Base-by-base conservation (phyloP, 2,113 vertebrate species). In the Corynorhinus townsendii region DNA sequence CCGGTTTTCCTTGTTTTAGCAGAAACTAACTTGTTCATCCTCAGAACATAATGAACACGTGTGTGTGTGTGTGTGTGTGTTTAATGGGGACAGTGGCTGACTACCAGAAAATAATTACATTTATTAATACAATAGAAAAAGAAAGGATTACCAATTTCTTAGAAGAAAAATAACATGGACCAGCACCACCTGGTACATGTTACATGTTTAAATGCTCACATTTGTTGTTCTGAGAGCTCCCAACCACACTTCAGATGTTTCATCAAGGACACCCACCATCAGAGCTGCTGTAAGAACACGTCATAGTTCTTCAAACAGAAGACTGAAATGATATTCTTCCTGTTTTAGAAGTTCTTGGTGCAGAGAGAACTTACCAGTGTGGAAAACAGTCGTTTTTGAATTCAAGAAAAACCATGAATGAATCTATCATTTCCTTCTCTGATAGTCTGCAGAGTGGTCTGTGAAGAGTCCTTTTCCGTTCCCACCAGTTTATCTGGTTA, bases 91-190 rank as follows among this genome's bases (percentile, higher is more conserved):
- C 40, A 22, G 47, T n/a, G 47, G 54, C 80, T 75, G 62, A 90
- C 30, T 75, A 54, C 87, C 96, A 96, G 89, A 96, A 97, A 69
- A 97, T 82, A 97, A 96, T 79, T 83, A 83, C 77, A 64, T 98
- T 98, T 98, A 98, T 98, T 98, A 95, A 86, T 43, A 73, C 69
- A 97, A 95, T 45, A 84, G 93, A 93, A 97, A 97, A 92, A 98
- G 94, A 97, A 93, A 97, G 11, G 94, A 89, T 80, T 97, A 97
- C 95, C 86, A 94, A 94, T 85, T 97, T 86, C 71, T 95, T 56
- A 93, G 86, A 95, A 86, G 66, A 64, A 82, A 95, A 90, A 62
- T 28, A 77, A 52, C 91, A 75, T 1, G 73, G 88, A 72, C 86
- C 64, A 56, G 62, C n/a, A 52, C 33, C 16, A 49, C 33, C 40